Base-by-base conservation (phyloP, 2,797 vertebrate genomes). In the Babyrousa celebensis region DNA sequence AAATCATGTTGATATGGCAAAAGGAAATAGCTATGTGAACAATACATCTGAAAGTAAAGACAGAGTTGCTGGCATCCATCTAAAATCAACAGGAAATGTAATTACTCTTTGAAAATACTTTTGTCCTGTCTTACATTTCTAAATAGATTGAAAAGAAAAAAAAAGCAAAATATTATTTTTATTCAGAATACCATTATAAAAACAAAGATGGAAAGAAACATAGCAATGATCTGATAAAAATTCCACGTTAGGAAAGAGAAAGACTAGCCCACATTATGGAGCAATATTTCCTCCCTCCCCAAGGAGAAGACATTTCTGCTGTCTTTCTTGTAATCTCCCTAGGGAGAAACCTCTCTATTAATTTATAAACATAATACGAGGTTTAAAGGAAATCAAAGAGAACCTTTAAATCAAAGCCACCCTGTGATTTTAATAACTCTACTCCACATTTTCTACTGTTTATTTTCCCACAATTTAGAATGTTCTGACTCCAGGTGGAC, bases 41-140 rank as follows among this genome's bases (percentile, higher is more conserved):
- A 92, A 48, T 91, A 75, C 67, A 43, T 82, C 80, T 9, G 9
- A 93, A 97, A 96, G 93, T 87, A 96, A 97, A 94, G 91, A 83
- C 25, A 3, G 6, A 89, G 72, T 63, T 83, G 8, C 58, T 92
- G 83, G 67, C 77, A 78, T 54, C 68, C 77, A 25, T 85, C 40
- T 92, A 75, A 90, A 87, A 83, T 94, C 96, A 96, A 96, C 71
- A 96, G 77, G 75, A 97, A 95, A 94, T 85, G 43, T 75, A 95
- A 96, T 96, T 94, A 91, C 58, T 95, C 71, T 86, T 94, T 93
- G 90, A 74, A 95, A 96, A 79, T 56, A 87, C 82, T 90, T 52
- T 71, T 68, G 25, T 54, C 82, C 75, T 71, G 21, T 87, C 67
- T 86, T 92, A 89, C 1, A 52, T 56, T 82, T 65, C 27, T 93